Percentiles rank a stretch among this genome's conserved stretches.
phyloP scores from a whole-genome alignment of 2,888 invertebrate genomes.

The Cheilosia variabilis region DNA sequence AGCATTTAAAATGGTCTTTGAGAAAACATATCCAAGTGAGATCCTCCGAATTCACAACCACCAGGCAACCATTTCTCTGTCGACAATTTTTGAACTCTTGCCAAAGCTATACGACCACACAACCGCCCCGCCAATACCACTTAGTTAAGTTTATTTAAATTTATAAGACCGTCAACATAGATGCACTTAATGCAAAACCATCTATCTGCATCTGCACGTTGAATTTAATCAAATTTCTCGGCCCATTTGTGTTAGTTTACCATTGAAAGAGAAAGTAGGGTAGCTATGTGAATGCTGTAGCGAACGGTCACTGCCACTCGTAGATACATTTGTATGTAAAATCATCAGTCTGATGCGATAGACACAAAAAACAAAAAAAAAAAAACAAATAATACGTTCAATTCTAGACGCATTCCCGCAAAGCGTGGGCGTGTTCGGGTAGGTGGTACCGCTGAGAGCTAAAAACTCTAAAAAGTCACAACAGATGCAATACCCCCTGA shows the following conservation, averaged over 20 bases:
- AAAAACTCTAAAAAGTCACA: slow-evolving; percentile 29
- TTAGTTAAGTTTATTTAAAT: slow-evolving; percentile 10
- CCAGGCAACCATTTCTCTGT: not conserved
- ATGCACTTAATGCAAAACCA: slow-evolving; percentile 1
- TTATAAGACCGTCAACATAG: slow-evolving; percentile 10
- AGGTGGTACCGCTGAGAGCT: slow-evolving; percentile 16
- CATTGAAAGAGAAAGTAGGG: slow-evolving; percentile 37
- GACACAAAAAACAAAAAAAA: slow-evolving; percentile 10
- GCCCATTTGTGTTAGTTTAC: not conserved
- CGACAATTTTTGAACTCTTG: slow-evolving; percentile 10
- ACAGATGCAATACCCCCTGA: slow-evolving; percentile 47
- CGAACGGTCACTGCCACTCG: slow-evolving; percentile 45
- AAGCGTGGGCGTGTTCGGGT: slow-evolving; percentile 17
- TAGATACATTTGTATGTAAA: slow-evolving; percentile 21
- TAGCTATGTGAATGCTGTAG: slow-evolving; percentile 39
- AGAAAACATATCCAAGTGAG: too few species aligned
- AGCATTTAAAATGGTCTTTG: too few species aligned
- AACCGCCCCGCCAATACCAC: slow-evolving; percentile 4
- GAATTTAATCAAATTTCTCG: slow-evolving; percentile 4
- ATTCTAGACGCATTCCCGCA: slow-evolving; percentile 48
- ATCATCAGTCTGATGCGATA: slow-evolving; percentile 33
- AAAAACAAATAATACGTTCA: slow-evolving; percentile 3
- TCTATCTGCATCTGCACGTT: slow-evolving; percentile 15
- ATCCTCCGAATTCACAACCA: not conserved
- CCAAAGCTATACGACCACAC: not conserved